A percentile compares a stretch with the other conserved stretches of the same genome.
Conservation (phyloP, 1,140 invertebrate species). For the Neodiprion virginianus region DNA sequence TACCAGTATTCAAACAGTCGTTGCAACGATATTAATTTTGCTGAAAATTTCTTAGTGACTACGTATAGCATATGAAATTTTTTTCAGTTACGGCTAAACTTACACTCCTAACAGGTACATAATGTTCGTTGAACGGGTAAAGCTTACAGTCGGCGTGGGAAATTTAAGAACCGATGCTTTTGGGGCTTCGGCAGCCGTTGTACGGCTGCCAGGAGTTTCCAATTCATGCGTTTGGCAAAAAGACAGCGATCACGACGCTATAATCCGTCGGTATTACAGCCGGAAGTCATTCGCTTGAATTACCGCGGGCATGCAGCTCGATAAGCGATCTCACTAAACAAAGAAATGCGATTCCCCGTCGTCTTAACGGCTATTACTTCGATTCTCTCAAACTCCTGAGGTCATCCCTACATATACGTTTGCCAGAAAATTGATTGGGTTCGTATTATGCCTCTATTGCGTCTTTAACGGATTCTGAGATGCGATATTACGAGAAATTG, state of each 20-base stretch:
- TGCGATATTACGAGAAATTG: no score
- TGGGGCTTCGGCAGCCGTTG: background rate
- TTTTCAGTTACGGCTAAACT: no score
- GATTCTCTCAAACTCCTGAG: background rate
- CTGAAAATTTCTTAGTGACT: no score
- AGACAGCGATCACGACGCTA: background rate
- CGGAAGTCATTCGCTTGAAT: background rate
- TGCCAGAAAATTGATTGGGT: background rate
- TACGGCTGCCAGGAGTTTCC: conserved; percentile 6
- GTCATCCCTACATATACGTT: background rate
- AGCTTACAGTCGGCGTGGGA: background rate
- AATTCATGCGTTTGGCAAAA: conserved; percentile 2
- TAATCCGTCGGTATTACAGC: background rate
- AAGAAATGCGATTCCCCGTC: background rate
- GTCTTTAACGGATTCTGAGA: no score
- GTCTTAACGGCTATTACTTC: background rate
- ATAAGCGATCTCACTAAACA: background rate
- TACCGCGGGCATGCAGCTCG: background rate
- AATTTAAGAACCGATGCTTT: background rate
- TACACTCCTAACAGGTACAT: no score
- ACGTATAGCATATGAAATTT: no score
- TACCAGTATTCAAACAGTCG: no score
- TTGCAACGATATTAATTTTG: no score
- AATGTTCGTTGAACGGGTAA: background rate
- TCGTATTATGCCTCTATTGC: no score